Base-by-base conservation (phyloP, 2,113 vertebrate genomes). In the Osmerus eperlanus region DNA sequence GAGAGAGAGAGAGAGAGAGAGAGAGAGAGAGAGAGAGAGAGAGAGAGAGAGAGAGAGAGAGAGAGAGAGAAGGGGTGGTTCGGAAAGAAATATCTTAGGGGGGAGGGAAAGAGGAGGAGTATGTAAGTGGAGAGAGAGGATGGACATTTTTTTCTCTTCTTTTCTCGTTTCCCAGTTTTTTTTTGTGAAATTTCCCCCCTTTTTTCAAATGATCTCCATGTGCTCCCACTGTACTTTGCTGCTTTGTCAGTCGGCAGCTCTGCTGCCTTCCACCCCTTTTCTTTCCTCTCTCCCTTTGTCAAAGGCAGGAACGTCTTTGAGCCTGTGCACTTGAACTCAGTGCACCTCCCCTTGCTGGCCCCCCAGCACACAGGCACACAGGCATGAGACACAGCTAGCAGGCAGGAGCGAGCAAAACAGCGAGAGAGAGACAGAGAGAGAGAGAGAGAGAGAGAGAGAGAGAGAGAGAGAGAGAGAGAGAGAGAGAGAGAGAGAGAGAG, bases 391-490 rank as follows among this genome's bases (percentile, higher is more conserved):
- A 71, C 36, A 8, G 63, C 54, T 58, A 32, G 66, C 61, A 54
- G 63, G 72, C 59, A 21, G n/a, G 54, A 68, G 67, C 15, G 9
- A 36, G 61, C 58, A 16, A 73, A 52, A n/a, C 21, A 61, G 55
- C 23, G 41, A n/a, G 18, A 32, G 51, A 59, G 59, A 69, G 59
- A 15, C 59, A 60, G 16, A 71, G 59, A 66, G 28, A 36, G 75
- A 79, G 52, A 58, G 36, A 73, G 77, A 71, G 75, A 78, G 84
- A 81, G 80, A 86, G 81, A 79, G 85, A 82, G 79, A 75, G 84
- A 84, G 78, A 65, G 28, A 36, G 75, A 79, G 52, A 59, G 36
- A 74, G 77, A 69, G 75, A 78, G 83, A n/a, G n/a, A 36, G 75
- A 79, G 52, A 58, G 36, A 73, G 77, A 71, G 75, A 78, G 84